Evolutionary conservation across 30 jellyfish, hydroid and myxozoan species (phyloP).

Genomic region (Sanderia malayensis): DNA sequence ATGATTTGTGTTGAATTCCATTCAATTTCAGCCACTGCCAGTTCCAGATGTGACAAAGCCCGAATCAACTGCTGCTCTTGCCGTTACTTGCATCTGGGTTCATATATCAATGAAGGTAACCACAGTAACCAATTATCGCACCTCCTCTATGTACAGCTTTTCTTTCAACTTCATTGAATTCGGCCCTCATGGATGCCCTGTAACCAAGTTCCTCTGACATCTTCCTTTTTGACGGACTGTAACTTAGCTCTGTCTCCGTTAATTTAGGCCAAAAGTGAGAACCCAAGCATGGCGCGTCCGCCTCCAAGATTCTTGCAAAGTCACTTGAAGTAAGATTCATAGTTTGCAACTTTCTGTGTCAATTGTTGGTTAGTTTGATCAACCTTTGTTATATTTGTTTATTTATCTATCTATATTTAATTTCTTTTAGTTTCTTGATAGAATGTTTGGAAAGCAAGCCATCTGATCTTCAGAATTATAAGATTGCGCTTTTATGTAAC

Average conservation of each 20-base stretch:
- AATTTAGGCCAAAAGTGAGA: slow-evolving; percentile 79
- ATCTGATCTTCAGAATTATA: slow-evolving; percentile 56
- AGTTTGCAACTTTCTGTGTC: no score
- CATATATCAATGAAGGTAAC: slow-evolving; percentile 85
- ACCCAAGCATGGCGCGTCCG: slow-evolving; percentile 40
- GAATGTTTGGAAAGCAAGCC: slow-evolving; percentile 66
- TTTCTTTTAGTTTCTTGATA: slow-evolving; percentile 41
- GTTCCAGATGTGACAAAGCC: slow-evolving; percentile 73
- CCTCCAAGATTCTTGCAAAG: slow-evolving; percentile 67
- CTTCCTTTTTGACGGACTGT: no score
- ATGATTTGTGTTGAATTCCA: no score
- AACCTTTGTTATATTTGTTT: no score
- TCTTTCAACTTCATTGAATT: no score
- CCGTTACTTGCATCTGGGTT: slow-evolving; percentile 98
- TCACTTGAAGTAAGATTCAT: slow-evolving; percentile 81
- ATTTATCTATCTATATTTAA: not conserved
- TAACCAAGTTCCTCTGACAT: no score
- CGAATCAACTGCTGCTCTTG: slow-evolving; percentile 68
- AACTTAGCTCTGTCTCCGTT: not conserved
- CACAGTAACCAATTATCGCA: no score
- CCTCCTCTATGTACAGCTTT: no score
- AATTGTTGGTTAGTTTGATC: no score
- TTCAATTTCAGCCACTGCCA: slow-evolving; percentile 66
- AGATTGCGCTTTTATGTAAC: slow-evolving; percentile 79
- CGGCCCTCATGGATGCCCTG: no score